Evolutionary conservation across 2,113 vertebrate genomes (phyloP), one percentile per base, ranked within the genome.

Genomic region (Chunga burmeisteri): DNA sequence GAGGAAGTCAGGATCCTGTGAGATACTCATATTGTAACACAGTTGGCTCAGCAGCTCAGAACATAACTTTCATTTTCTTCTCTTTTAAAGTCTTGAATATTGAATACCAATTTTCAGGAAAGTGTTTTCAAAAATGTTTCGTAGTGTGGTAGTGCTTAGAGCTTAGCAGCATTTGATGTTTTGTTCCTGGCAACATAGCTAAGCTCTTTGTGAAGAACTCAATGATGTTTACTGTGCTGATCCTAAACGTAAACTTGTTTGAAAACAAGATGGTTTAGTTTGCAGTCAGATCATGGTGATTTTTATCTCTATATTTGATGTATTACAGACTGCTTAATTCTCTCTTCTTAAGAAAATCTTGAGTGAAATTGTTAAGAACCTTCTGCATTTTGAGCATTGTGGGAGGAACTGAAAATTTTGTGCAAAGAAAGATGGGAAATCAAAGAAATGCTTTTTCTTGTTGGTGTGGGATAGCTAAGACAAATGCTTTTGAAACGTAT

Each of bases 231-330:
- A 67, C 38, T 11, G 6, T 36, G 34, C 47, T 93, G 84, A 86
- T 84, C 56, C 61, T 78, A 79, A 94, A 80, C 2, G 8, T 75
- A 68, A 71, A 67, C 52, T 75, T 86, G 56, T 87, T 91, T 92
- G 83, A 95, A 91, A 95, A 85, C 42, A 84, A 93, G 70, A 32
- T 94, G 53, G 55, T 83, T 93, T 88, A 65, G 70, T 79, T 36
- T 92, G 36, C 58, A 75, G 52, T 81, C 86, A 85, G 32, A 77
- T 91, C 49, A 90, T 17, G 23, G 11, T 72, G 52, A 78, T 88
- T 70, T 93, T 91, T 92, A 72, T 88, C 58, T 16, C 52, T 53
- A 17, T 72, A 81, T 61, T 73, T 77, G 61, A 66, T 78, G 23
- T 85, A 52, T 59, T 88, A 47, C 61, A 55, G 56, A 42, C 70